A percentile compares a stretch with the other conserved stretches of the same genome.
phyloP scores from a whole-genome alignment of 2,113 vertebrate genomes.

The Perca fluviatilis region DNA sequence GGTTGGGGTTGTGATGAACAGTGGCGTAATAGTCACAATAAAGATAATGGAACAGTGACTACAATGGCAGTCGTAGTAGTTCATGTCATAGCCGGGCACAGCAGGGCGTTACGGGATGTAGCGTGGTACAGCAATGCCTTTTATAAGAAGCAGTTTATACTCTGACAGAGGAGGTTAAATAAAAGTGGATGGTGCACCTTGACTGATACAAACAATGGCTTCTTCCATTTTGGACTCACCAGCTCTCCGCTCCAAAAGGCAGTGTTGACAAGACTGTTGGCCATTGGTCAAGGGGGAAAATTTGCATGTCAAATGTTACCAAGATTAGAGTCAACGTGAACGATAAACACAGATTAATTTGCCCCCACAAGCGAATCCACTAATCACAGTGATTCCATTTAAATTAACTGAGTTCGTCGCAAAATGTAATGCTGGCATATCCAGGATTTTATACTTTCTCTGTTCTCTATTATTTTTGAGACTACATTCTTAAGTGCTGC shows the following conservation, averaged over 20 bases:
- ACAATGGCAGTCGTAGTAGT: no score
- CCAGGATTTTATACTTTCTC: no score
- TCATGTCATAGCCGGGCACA: no score
- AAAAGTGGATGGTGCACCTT: neutral
- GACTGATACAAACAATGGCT: neutral
- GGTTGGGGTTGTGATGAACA: no score
- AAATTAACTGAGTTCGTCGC: neutral
- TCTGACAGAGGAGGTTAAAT: neutral
- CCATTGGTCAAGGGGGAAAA: neutral
- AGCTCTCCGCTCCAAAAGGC: neutral
- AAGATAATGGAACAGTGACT: no score
- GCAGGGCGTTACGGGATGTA: no score
- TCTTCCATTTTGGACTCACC: neutral
- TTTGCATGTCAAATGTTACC: neutral
- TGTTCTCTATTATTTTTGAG: conserved; percentile 2
- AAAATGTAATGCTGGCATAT: neutral
- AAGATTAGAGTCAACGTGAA: neutral
- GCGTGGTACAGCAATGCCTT: no score
- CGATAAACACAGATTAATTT: neutral
- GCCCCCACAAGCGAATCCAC: neutral
- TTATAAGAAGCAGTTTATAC: no score
- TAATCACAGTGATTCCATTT: neutral
- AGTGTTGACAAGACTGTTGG: neutral
- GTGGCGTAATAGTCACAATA: no score
- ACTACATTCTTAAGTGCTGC: conserved; percentile 14